A percentile compares a stretch with the other conserved stretches of the same genome.
These are phyloP conservation scores for Podocnemis expansa DNA, from an alignment of 2,113 vertebrate species.

Conservation along the genomic window DNA sequence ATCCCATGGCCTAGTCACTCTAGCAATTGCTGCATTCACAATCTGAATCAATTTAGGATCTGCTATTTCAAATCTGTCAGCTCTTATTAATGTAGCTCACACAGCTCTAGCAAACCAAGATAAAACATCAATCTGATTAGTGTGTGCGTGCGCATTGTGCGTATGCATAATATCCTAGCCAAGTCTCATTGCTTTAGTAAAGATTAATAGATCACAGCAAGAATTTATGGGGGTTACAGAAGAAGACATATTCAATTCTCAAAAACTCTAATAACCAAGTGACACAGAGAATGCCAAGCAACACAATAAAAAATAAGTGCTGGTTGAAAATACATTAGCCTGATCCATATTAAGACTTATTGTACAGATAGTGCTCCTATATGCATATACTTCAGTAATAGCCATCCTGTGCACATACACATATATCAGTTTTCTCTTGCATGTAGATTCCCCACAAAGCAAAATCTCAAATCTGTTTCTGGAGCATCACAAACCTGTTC, in stretches of 20 bases:
- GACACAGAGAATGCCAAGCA: conserved; percentile 14
- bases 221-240: conserved; percentile 1
- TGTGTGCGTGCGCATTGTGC: neutral
- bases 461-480: neutral
- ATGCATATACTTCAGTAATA: neutral
- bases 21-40: neutral
- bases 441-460: neutral
- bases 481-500: neutral
- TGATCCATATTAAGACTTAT: neutral
- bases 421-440: neutral
- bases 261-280: conserved; percentile 42
- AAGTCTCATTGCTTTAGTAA: neutral
- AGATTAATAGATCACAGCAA: conserved; percentile 13
- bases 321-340: conserved; percentile 42
- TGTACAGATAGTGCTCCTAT: neutral
- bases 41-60: conserved; percentile 44
- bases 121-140: conserved; percentile 36
- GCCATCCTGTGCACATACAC: neutral
- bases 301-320: conserved; percentile 53
- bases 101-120: conserved; percentile 1
- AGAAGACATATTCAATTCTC: conserved; percentile 11
- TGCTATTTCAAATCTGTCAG: conserved; percentile 69
- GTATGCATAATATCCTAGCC: neutral
- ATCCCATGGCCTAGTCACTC: neutral
- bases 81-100: conserved; percentile 61